Evolutionary conservation across 92 coral and sea anemone species (phyloP).

Genomic region (Heteractis magnifica): DNA sequence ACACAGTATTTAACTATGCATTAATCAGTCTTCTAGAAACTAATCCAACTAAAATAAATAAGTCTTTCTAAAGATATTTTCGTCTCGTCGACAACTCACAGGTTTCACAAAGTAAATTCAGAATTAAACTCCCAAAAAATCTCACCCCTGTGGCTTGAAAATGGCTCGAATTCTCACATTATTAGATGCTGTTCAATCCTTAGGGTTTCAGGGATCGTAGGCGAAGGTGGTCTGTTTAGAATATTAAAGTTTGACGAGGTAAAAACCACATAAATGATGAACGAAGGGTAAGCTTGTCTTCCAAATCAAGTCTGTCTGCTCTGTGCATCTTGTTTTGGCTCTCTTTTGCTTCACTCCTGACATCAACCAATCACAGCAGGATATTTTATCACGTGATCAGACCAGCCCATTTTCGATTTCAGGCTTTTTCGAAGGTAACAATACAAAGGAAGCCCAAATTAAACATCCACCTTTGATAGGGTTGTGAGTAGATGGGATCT

Average conservation of each 20-base stretch:
- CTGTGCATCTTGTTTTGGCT: slow-evolving; percentile 32
- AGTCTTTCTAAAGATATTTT: background rate
- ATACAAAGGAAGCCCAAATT: background rate
- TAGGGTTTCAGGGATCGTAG: slow-evolving; percentile 13
- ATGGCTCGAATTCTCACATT: background rate
- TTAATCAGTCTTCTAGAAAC: background rate
- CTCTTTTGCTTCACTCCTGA: slow-evolving; percentile 7
- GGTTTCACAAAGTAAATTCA: background rate
- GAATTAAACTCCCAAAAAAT: background rate
- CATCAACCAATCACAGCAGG: slow-evolving; percentile 24
- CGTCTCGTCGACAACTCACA: background rate
- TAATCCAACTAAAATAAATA: background rate
- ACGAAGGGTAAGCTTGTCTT: background rate
- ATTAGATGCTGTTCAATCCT: slow-evolving; percentile 11
- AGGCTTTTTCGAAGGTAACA: background rate
- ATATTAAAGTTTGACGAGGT: slow-evolving; percentile 17
- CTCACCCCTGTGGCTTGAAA: slow-evolving; percentile 21
- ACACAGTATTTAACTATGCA: background rate
- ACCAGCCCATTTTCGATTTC: slow-evolving; percentile 22
- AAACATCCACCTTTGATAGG: too few relatives aligned
- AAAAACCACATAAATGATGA: background rate
- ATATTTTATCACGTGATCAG: slow-evolving; percentile 5
- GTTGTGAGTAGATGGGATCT: too few relatives aligned
- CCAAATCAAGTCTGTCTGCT: slow-evolving; percentile 2
- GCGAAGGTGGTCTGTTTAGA: slow-evolving; percentile 4